Evolutionary conservation across 1,140 invertebrate genomes (phyloP).

Genomic region (Listronotus bonariensis): DNA sequence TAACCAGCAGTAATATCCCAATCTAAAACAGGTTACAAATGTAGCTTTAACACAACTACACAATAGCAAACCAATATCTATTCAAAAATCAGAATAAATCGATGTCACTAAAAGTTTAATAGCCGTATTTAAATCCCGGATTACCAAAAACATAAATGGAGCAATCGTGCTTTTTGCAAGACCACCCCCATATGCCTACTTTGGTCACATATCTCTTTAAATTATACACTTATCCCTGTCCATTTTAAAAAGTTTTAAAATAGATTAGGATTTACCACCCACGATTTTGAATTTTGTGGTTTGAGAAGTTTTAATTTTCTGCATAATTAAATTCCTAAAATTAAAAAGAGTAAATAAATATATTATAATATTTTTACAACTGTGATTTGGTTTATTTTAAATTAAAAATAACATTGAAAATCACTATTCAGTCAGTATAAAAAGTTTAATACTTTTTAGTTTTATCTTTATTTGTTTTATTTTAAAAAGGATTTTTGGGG

Average conservation of each 20-base stretch:
- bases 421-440: too few relatives aligned
- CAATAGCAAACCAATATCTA: conserved; percentile 2
- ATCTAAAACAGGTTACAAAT: not conserved
- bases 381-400: too few relatives aligned
- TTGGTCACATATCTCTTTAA: conserved; percentile 18
- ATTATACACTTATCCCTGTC: conserved; percentile 16
- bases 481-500: too few relatives aligned
- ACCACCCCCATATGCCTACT: conserved; percentile 22
- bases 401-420: too few relatives aligned
- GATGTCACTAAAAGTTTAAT: conserved; percentile 8
- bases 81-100: conserved; percentile 9
- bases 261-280: conserved; percentile 34
- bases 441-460: too few relatives aligned
- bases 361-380: too few relatives aligned
- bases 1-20: too few relatives aligned
- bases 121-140: conserved; percentile 11
- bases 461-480: too few relatives aligned
- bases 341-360: too few relatives aligned
- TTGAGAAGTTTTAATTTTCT: conserved; percentile 8
- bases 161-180: conserved; percentile 29
- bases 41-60: not conserved
- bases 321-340: not conserved
- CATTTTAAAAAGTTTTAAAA: conserved; percentile 28
- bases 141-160: conserved; percentile 26
- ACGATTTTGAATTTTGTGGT: conserved; percentile 14